phyloP scores from a whole-genome alignment of 1,140 invertebrate species.

The Gryon sp. region DNA sequence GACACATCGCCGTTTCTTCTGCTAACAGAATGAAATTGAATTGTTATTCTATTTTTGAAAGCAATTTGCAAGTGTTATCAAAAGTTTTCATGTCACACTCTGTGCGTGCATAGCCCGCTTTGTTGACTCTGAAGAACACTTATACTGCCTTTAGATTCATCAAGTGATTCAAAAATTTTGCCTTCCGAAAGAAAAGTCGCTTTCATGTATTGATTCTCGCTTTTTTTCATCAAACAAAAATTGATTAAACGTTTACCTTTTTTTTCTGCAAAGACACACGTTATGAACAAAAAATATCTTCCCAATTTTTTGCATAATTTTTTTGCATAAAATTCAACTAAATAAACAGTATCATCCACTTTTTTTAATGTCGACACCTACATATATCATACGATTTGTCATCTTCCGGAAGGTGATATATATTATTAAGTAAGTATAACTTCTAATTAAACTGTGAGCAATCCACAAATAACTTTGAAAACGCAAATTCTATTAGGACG shows the following conservation, averaged over 20 bases:
- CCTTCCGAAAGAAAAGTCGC: constrained; percentile 39
- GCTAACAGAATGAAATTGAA: constrained; percentile 70
- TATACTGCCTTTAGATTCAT: constrained; percentile 50
- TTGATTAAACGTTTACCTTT: background rate
- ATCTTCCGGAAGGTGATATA: constrained; percentile 21
- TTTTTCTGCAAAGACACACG: no score
- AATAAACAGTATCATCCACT: background rate
- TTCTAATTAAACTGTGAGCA: constrained; percentile 18
- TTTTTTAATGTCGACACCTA: background rate
- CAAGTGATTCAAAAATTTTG: constrained; percentile 40
- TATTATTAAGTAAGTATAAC: constrained; percentile 6
- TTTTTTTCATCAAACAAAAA: background rate
- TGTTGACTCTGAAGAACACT: constrained; percentile 38
- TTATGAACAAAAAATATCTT: background rate
- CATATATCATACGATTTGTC: background rate
- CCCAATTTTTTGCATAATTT: background rate
- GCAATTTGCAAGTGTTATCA: constrained; percentile 79
- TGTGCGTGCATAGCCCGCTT: constrained; percentile 43
- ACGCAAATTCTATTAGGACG: no score
- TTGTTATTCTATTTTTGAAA: constrained; percentile 79
- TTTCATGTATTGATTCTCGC: constrained; percentile 27
- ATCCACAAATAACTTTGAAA: background rate
- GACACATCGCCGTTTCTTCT: constrained; percentile 13
- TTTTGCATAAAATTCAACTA: no score
- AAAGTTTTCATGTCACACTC: constrained; percentile 62